Evolutionary conservation across 2,888 invertebrate species (phyloP).

Genomic region (Dryobotodes eremita): DNA sequence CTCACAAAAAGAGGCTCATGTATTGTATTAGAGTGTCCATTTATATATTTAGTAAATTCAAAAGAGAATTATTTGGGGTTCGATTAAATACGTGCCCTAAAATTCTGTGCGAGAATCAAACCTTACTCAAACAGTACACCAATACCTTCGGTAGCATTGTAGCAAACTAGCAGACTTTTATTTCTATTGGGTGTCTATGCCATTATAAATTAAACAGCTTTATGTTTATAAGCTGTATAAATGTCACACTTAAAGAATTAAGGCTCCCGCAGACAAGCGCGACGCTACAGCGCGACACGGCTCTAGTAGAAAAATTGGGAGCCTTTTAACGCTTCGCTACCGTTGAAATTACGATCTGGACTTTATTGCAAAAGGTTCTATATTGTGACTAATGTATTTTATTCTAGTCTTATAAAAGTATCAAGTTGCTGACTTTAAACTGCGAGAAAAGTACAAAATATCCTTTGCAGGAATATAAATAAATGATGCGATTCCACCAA

Average conservation of each 20-base stretch:
- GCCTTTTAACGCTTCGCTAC: slow-evolving; percentile 4
- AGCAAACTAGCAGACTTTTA: neutral
- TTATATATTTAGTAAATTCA: too few species aligned
- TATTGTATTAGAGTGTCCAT: too few species aligned
- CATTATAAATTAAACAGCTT: neutral
- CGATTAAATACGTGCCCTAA: too few species aligned
- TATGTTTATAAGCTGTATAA: slow-evolving; percentile 10
- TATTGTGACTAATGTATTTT: neutral
- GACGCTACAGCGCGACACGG: too few species aligned
- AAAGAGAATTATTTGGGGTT: too few species aligned
- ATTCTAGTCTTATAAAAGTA: neutral
- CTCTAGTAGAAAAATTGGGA: too few species aligned
- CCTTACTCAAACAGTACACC: neutral
- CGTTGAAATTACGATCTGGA: slow-evolving; percentile 10
- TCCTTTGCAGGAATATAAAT: neutral
- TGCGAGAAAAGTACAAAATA: neutral
- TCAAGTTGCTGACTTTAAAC: neutral
- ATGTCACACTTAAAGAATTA: neutral
- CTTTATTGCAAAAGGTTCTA: neutral
- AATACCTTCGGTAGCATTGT: neutral
- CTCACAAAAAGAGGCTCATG: too few species aligned
- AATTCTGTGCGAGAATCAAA: neutral
- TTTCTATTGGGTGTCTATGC: neutral
- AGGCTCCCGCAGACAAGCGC: too few species aligned
- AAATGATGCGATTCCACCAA: neutral